Evolutionary conservation across 2,797 vertebrate species (phyloP).

Genomic region (Cercopithecus petaurista): DNA sequence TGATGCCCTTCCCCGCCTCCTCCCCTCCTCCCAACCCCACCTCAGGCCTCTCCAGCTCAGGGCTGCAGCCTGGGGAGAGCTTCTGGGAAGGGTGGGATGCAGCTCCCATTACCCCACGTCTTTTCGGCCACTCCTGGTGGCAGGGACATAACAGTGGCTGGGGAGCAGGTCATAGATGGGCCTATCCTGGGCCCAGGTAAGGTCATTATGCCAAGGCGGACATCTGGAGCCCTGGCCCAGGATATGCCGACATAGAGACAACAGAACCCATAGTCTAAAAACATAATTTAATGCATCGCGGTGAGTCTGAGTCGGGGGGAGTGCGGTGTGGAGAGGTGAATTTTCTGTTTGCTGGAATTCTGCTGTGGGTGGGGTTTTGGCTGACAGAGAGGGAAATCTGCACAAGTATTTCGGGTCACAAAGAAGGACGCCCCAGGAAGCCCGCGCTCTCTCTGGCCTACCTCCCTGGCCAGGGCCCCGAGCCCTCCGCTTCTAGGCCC

Average conservation of each 20-base stretch:
- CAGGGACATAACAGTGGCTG: neutral
- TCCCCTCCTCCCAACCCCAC: neutral
- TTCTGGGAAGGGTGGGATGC: rapidly evolving
- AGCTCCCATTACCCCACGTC: neutral
- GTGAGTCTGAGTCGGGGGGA: slow-evolving; percentile 11
- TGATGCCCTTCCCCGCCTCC: neutral
- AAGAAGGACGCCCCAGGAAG: slow-evolving; percentile 35
- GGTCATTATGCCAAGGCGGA: neutral
- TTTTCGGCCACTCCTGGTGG: neutral
- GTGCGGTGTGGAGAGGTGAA: neutral
- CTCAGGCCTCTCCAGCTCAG: neutral
- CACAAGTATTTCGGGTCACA: slow-evolving; percentile 61
- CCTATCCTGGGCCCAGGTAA: neutral
- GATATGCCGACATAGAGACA: slow-evolving; percentile 76
- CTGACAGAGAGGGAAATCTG: slow-evolving; percentile 44
- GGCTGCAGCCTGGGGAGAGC: neutral
- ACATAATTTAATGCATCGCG: slow-evolving; percentile 87
- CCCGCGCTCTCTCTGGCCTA: neutral
- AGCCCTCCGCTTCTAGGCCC: neutral
- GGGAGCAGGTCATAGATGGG: neutral
- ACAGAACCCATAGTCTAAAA: slow-evolving; percentile 84
- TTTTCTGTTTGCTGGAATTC: slow-evolving; percentile 58
- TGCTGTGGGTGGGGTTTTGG: slow-evolving; percentile 31
- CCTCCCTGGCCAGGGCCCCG: neutral
- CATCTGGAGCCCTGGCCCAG: neutral